A percentile compares a stretch with the other conserved stretches of the same genome.
phyloP scores from a whole-genome alignment of 2,888 invertebrate species.

The Aphidius colemani region DNA sequence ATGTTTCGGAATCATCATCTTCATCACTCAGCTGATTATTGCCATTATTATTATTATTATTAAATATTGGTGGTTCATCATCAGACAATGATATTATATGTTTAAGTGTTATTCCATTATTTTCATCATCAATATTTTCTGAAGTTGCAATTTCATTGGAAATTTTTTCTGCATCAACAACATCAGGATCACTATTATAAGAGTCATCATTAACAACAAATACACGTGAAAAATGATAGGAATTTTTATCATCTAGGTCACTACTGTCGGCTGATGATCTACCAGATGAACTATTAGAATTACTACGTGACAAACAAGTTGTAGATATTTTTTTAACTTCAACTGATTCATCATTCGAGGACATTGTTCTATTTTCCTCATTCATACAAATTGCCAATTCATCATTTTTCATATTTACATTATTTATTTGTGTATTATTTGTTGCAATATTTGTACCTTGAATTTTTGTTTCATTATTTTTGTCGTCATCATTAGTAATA shows the following conservation, averaged over 20 bases:
- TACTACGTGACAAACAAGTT: conserved; percentile 42
- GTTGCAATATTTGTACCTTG: background rate
- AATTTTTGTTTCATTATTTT: background rate
- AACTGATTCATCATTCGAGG: conserved; percentile 26
- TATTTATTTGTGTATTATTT: background rate
- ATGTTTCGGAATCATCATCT: conserved; percentile 18
- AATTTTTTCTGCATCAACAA: conserved; percentile 41
- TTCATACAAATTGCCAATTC: background rate
- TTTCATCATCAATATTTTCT: conserved; percentile 43
- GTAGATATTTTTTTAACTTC: conserved; percentile 45
- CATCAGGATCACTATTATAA: conserved; percentile 53
- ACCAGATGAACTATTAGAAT: conserved; percentile 56
- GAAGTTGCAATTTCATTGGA: no score
- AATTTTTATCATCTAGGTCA: conserved; percentile 55
- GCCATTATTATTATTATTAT: conserved; percentile 17
- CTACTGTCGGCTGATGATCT: conserved; percentile 57
- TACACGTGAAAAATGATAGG: conserved; percentile 57
- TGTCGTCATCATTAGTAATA: background rate
- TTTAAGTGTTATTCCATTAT: conserved; percentile 45
- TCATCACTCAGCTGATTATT: conserved; percentile 5
- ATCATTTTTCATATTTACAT: background rate
- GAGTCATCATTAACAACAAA: conserved; percentile 59
- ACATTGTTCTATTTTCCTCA: conserved; percentile 30
- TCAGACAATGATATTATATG: conserved; percentile 43
- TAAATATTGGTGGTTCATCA: conserved; percentile 46